phyloP scores from a whole-genome alignment of 2,888 invertebrate species.

The Caenorhabditis macrosperma region DNA sequence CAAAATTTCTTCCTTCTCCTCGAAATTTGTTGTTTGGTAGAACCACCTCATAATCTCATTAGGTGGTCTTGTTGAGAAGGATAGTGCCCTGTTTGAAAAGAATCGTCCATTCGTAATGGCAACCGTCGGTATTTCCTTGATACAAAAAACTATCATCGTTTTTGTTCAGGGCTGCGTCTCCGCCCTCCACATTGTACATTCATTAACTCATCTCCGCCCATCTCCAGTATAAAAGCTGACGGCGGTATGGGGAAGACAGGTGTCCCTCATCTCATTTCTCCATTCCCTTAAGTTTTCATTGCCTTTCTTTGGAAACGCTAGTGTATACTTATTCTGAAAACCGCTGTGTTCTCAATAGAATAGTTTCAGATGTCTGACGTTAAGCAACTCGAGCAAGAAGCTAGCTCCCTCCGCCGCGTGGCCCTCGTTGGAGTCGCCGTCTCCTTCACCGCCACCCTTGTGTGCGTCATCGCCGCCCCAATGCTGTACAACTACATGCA shows the following conservation, averaged over 20 bases:
- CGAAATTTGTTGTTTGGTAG: constrained; percentile 32
- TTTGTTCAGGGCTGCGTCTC: constrained; percentile 28
- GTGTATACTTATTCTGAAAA: not conserved
- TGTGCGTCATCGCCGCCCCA: constrained; percentile 70
- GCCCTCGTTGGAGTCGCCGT: constrained; percentile 72
- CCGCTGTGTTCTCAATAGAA: not conserved
- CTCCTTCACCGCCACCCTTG: constrained; percentile 69
- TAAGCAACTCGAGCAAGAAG: constrained; percentile 67
- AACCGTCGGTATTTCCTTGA: constrained; percentile 42
- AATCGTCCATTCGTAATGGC: constrained; percentile 17
- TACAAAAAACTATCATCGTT: constrained; percentile 44
- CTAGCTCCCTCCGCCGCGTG: constrained; percentile 66
- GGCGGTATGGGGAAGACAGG: constrained; percentile 8
- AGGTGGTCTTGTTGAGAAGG: constrained; percentile 31
- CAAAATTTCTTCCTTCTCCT: not conserved
- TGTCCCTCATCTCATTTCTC: constrained; percentile 12
- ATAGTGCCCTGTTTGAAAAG: constrained; percentile 8
- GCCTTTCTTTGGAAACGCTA: not conserved
- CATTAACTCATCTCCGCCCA: constrained; percentile 53
- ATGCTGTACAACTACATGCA: constrained; percentile 77
- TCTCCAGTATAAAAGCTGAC: constrained; percentile 45
- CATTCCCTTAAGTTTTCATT: not conserved
- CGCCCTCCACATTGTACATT: constrained; percentile 43
- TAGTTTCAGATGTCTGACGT: constrained; percentile 58
- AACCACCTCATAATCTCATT: constrained; percentile 42